Percentiles rank a stretch among this genome's conserved stretches.
Evolutionary conservation across 2,113 vertebrate genomes (phyloP).

Genomic region (Ivindomyrus marchei): DNA sequence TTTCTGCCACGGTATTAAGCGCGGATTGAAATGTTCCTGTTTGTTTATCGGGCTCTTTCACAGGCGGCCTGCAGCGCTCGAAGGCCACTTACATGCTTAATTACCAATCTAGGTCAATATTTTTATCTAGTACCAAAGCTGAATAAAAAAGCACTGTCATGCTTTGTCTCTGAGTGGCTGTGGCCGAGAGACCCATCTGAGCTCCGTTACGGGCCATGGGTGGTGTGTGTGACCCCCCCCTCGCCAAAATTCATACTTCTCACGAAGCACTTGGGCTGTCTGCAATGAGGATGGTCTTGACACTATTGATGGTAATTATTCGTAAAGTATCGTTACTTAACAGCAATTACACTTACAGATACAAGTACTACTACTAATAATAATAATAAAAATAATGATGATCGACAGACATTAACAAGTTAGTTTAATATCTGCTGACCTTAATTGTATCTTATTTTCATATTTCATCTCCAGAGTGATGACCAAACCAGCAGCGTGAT

Average conservation of each 20-base stretch:
- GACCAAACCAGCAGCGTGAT: not conserved
- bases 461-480: not conserved
- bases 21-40: conserved; percentile 1
- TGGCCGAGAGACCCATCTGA: not conserved
- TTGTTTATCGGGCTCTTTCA: conserved; percentile 6
- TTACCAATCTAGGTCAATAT: conserved; percentile 11
- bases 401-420: not conserved
- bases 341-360: not conserved
- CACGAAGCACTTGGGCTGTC: not conserved
- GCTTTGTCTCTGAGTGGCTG: not conserved
- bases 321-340: not conserved
- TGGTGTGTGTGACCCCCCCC: not conserved
- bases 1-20: not conserved
- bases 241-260: not conserved
- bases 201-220: not conserved
- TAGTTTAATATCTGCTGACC: not conserved
- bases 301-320: not conserved
- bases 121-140: not conserved
- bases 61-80: not conserved
- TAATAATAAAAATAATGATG: not conserved
- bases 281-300: not conserved
- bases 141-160: not conserved
- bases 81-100: conserved; percentile 8
- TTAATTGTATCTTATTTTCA: not conserved
- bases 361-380: not conserved